Evolutionary conservation across 2,888 invertebrate genomes (phyloP).

Genomic region (Pemphredon lugubris): DNA sequence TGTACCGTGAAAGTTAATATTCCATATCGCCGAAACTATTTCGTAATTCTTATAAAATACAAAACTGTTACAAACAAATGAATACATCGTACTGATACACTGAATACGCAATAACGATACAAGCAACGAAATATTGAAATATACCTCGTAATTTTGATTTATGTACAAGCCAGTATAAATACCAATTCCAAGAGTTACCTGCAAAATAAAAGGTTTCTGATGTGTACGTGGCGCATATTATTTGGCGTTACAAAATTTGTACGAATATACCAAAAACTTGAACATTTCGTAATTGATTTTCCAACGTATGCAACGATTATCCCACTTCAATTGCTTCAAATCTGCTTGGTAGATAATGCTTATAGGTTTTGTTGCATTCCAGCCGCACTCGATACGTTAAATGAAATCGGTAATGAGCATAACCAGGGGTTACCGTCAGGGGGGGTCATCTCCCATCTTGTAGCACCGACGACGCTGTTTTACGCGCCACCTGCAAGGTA

Average conservation of each 20-base stretch:
- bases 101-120: not conserved
- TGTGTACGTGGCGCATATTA: not conserved
- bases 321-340: too few relatives aligned
- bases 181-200: conserved; percentile 87
- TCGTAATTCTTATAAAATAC: too few relatives aligned
- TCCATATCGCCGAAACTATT: too few relatives aligned
- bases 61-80: not conserved
- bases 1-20: not conserved
- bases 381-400: too few relatives aligned
- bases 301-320: not conserved
- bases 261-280: conserved; percentile 71
- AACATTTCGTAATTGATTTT: conserved; percentile 69
- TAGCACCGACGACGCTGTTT: too few relatives aligned
- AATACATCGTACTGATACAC: not conserved
- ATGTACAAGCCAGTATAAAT: conserved; percentile 88
- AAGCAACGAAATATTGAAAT: not conserved
- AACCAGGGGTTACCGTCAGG: too few relatives aligned
- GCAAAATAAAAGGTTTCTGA: conserved; percentile 77
- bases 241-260: not conserved
- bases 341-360: too few relatives aligned
- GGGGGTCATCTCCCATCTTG: too few relatives aligned
- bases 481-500: too few relatives aligned
- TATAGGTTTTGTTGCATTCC: too few relatives aligned
- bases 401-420: too few relatives aligned
- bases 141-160: conserved; percentile 89